Evolutionary conservation across 2,113 vertebrate species (phyloP), one percentile per base, ranked within the genome.

Genomic region (Mola mola): DNA sequence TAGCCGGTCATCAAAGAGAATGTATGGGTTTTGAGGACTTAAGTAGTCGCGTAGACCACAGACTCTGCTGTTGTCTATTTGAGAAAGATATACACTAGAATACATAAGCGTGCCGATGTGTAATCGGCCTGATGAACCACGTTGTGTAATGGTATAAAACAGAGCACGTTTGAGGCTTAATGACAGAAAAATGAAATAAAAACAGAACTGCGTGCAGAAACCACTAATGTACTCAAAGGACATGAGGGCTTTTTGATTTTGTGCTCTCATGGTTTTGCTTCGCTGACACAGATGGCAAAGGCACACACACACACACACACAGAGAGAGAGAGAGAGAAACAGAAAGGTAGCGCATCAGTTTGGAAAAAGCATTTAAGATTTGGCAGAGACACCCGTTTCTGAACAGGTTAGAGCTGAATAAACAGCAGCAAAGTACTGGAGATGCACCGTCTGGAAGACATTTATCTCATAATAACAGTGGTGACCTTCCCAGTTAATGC

Each of bases 51-150:
- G n/a, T 13, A 15, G 31, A 79, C 77, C 61, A 24, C 4, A 25
- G 51, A 46, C 46, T 50, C 29, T 58, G 46, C 43, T 50, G 63
- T 29, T 44, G 44, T 57, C 67, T 71, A 40, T 26, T 42, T 50
- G 50, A 64, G 66, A 70, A 47, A 44, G 66, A 5, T 3, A n/a
- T 2, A 40, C 4, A 40, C 16, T 60, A 44, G 65, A 52, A 41
- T 34, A 57, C 31, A 43, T 42, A 62, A 81, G 48, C 55, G 28
- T 77, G 36, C 67, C 48, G 65, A 78, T 71, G 75, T 85, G 81
- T 77, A 81, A 84, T 80, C 34, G 71, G 72, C 67, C 73, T 84
- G 78, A 86, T 79, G 72, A 79, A 66, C 65, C 56, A 44, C 74
- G 70, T 61, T 74, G 71, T 66, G 66, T 50, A 66, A 74, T 55